These are phyloP conservation scores for Probaryconus sp. DNA, from an alignment of 1,140 invertebrate species.

Conservation along the genomic window DNA sequence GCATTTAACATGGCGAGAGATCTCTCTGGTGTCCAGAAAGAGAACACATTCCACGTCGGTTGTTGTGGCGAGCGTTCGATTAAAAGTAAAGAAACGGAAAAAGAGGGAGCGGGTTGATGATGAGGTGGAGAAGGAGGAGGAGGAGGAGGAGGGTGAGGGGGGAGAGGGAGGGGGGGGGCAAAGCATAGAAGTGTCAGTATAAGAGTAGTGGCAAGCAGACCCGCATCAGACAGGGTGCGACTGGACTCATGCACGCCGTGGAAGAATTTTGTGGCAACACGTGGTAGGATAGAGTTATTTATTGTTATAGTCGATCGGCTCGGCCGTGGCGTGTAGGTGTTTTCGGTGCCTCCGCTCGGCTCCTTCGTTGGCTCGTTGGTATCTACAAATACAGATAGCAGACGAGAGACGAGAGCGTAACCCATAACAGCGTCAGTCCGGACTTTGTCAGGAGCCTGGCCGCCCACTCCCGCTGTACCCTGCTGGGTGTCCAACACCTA, in stretches of 20 bases:
- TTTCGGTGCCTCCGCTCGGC: conserved; percentile 62
- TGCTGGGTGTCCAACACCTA: conserved; percentile 77
- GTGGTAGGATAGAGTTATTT: conserved; percentile 77
- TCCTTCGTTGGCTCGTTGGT: conserved; percentile 64
- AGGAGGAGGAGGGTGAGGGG: too few relatives aligned
- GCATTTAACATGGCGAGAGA: too few relatives aligned
- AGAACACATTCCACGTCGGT: too few relatives aligned
- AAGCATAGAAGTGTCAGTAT: conserved; percentile 22
- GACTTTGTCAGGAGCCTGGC: conserved; percentile 68
- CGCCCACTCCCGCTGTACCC: conserved; percentile 74
- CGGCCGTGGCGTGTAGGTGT: conserved; percentile 73
- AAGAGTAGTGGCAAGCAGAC: conserved; percentile 56
- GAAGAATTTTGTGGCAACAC: conserved; percentile 71
- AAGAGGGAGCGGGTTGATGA: too few relatives aligned
- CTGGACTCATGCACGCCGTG: conserved; percentile 55
- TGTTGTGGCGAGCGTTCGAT: too few relatives aligned
- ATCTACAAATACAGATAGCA: conserved; percentile 74
- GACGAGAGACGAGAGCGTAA: conserved; percentile 58
- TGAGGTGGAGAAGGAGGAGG: too few relatives aligned
- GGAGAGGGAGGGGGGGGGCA: too few relatives aligned
- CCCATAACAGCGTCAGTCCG: conserved; percentile 67
- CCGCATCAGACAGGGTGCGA: conserved; percentile 59
- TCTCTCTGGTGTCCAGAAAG: too few relatives aligned
- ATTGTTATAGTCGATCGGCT: conserved; percentile 75
- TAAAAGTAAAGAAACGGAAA: too few relatives aligned